phyloP scores from a whole-genome alignment of 1,140 invertebrate genomes.

The Geopemphigus sp. region DNA sequence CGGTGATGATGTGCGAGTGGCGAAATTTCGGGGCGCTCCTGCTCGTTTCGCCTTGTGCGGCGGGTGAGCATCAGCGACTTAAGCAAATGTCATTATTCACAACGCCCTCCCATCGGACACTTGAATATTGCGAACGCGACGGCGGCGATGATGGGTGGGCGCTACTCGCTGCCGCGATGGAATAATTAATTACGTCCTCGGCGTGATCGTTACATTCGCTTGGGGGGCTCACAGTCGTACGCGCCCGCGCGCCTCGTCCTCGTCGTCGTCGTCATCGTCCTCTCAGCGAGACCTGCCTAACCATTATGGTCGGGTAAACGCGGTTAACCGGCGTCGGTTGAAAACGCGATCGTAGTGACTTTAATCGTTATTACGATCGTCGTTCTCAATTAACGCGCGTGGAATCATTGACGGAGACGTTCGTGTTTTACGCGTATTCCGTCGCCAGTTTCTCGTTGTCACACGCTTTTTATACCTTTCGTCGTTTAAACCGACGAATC shows the following conservation, averaged over 20 bases:
- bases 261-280: neutral
- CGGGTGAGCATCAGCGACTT: neutral
- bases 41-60: neutral
- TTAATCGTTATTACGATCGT: no score
- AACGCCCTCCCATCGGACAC: conserved; percentile 1
- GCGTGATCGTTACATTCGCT: neutral
- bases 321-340: neutral
- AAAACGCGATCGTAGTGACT: neutral
- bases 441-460: no score
- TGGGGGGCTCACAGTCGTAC: neutral
- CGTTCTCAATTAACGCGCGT: no score
- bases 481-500: no score
- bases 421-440: no score
- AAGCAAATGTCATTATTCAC: conserved; percentile 25
- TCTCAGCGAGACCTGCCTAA: neutral
- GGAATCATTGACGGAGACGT: no score
- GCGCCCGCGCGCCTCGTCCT: neutral
- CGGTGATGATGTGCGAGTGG: neutral
- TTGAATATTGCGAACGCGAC: conserved; percentile 12
- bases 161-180: neutral
- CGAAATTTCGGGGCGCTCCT: neutral
- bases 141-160: neutral
- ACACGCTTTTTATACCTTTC: no score
- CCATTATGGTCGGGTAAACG: neutral
- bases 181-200: conserved; percentile 9